Conservation (phyloP, 2,888 invertebrate species). For the Ophioninae sp. region DNA sequence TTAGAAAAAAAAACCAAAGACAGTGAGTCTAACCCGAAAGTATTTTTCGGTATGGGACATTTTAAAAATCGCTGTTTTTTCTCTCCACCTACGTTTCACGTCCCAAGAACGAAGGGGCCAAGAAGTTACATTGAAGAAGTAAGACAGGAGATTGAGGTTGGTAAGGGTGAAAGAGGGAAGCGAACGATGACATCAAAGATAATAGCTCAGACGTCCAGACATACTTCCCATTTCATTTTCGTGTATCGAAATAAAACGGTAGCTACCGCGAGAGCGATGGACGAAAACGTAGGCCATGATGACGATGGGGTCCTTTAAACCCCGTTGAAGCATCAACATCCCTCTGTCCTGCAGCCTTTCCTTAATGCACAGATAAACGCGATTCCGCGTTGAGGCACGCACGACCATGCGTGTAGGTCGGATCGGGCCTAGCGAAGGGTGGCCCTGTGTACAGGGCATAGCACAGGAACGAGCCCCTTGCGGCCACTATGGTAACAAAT, state of each 20-base stretch:
- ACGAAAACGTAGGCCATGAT: neutral
- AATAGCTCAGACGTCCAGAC: slow-evolving; percentile 64
- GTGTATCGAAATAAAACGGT: slow-evolving; percentile 62
- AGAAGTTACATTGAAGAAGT: slow-evolving; percentile 22
- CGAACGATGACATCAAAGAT: slow-evolving; percentile 63
- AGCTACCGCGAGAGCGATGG: slow-evolving; percentile 18
- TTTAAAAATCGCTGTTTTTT: no score
- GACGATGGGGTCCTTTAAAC: slow-evolving; percentile 32
- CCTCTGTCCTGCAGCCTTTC: slow-evolving; percentile 26
- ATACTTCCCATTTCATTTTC: slow-evolving; percentile 43
- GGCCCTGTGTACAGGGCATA: slow-evolving; percentile 65
- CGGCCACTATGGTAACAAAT: slow-evolving; percentile 80
- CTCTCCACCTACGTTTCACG: no score
- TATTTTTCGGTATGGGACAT: no score
- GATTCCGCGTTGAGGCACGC: neutral
- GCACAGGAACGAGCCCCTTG: slow-evolving; percentile 78
- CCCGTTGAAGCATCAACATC: slow-evolving; percentile 25
- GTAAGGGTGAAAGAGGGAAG: slow-evolving; percentile 61
- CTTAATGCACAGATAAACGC: neutral
- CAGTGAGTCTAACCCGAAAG: no score
- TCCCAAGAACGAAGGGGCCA: slow-evolving; percentile 10
- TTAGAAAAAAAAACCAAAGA: no score
- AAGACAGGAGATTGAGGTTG: slow-evolving; percentile 63
- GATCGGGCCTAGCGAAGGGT: slow-evolving; percentile 54
- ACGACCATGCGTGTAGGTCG: slow-evolving; percentile 14